Percentiles rank a stretch among this genome's conserved stretches.
These are phyloP conservation scores for Labeo rohita DNA, from an alignment of 2,113 vertebrate species.

Conservation along the genomic window DNA sequence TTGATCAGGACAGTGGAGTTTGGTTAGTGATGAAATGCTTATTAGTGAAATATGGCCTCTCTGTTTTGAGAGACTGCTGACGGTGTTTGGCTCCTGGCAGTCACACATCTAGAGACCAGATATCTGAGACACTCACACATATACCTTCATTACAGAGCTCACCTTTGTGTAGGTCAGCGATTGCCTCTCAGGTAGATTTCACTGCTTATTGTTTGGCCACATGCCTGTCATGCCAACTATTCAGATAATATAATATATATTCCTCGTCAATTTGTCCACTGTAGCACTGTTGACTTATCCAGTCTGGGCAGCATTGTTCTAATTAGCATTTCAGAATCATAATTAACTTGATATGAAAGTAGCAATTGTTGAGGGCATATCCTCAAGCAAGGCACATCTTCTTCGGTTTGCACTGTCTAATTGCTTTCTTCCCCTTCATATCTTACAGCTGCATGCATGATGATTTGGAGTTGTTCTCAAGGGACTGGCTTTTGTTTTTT, in stretches of 20 bases:
- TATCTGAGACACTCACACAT: constrained; percentile 37
- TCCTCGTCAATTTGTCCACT: background rate
- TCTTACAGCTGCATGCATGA: background rate
- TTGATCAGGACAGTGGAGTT: constrained; percentile 48
- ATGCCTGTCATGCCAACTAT: background rate
- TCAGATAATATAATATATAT: background rate
- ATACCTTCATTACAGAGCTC: constrained; percentile 27
- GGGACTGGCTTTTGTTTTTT: background rate
- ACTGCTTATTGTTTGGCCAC: constrained; percentile 7
- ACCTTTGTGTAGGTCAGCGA: constrained; percentile 43
- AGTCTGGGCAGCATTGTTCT: constrained; percentile 5
- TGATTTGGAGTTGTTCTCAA: background rate
- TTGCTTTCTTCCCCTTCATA: background rate
- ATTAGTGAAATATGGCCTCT: constrained; percentile 53
- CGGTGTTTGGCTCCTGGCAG: constrained; percentile 48
- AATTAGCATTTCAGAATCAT: constrained; percentile 14
- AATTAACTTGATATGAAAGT: constrained; percentile 4
- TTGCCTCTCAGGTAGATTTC: constrained; percentile 6
- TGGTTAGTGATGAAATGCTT: constrained; percentile 54
- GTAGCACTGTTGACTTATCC: background rate
- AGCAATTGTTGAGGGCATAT: constrained; percentile 13
- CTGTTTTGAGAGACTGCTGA: constrained; percentile 56
- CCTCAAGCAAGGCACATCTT: constrained; percentile 1
- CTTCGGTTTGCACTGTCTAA: background rate
- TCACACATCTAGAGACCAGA: constrained; percentile 44